phyloP scores from a whole-genome alignment of 2,797 vertebrate species.

The Scleropages formosus region DNA sequence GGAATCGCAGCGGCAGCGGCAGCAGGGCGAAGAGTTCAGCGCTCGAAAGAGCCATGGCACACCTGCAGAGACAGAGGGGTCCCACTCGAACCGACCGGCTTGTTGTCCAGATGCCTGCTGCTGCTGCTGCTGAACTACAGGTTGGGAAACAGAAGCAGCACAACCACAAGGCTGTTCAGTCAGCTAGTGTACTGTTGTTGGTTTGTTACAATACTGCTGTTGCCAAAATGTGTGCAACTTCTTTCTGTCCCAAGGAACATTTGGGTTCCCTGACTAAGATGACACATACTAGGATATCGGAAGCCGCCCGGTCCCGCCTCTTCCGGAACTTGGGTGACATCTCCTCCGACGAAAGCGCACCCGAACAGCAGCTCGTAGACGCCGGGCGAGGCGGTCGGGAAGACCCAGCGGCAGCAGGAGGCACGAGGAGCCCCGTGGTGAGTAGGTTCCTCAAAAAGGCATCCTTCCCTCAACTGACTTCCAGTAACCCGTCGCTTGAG shows the following conservation, averaged over 20 bases:
- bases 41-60: conserved; percentile 65
- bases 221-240: too few species aligned
- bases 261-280: conserved; percentile 34
- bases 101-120: conserved; percentile 32
- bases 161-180: not conserved
- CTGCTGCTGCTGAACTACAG: too few species aligned
- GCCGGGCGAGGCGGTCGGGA: conserved; percentile 34
- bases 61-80: conserved; percentile 58
- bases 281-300: conserved; percentile 1
- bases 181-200: not conserved
- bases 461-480: conserved; percentile 26
- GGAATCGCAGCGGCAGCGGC: conserved; percentile 61
- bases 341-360: conserved; percentile 42
- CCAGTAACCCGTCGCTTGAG: conserved; percentile 43
- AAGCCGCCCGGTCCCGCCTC: conserved; percentile 19
- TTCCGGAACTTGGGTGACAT: conserved; percentile 50
- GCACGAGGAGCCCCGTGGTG: conserved; percentile 35
- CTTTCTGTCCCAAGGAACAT: conserved; percentile 47
- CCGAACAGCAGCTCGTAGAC: conserved; percentile 7
- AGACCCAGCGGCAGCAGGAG: conserved; percentile 29
- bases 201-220: too few species aligned
- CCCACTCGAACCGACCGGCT: conserved; percentile 14
- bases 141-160: conserved; percentile 22
- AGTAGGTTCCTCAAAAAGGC: conserved; percentile 73
- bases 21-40: conserved; percentile 55